phyloP scores from a whole-genome alignment of 2,888 invertebrate genomes.

The Stenodema calcarata region DNA sequence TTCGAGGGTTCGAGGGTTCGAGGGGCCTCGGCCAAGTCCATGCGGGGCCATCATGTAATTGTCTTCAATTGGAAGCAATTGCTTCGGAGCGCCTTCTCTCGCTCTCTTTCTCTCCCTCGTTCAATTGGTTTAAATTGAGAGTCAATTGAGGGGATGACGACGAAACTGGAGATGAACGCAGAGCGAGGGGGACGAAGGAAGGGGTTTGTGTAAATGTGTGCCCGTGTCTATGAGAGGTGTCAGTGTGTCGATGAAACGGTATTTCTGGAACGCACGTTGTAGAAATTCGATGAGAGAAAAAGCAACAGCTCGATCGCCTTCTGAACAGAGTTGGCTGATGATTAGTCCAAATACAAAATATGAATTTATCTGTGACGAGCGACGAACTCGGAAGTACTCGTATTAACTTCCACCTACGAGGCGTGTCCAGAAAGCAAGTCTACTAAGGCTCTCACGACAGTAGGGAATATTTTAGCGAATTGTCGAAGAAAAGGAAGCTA shows the following conservation, averaged over 20 bases:
- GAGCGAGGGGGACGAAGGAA: not conserved
- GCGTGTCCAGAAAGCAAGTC: too few species aligned
- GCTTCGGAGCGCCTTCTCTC: not conserved
- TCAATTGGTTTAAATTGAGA: constrained; percentile 47
- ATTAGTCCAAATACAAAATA: too few species aligned
- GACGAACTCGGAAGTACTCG: too few species aligned
- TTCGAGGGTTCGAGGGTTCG: not conserved
- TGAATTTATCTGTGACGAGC: too few species aligned
- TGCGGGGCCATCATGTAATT: constrained; percentile 47
- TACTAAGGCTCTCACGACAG: too few species aligned
- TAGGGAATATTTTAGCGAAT: too few species aligned
- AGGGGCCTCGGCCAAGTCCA: not conserved
- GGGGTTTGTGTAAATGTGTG: not conserved
- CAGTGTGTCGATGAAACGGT: not conserved
- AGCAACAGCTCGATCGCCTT: too few species aligned
- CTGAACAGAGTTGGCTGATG: too few species aligned
- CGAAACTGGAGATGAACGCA: not conserved
- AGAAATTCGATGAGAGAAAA: too few species aligned
- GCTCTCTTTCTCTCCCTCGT: not conserved
- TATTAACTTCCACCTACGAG: too few species aligned
- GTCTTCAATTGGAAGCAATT: constrained; percentile 52
- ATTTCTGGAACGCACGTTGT: not conserved
- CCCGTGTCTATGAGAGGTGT: not conserved
- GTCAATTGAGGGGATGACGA: constrained; percentile 45
- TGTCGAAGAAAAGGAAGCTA: too few species aligned